Evolutionary conservation across 2,113 vertebrate genomes (phyloP).

Genomic region (Oreotrochilus melanogaster): DNA sequence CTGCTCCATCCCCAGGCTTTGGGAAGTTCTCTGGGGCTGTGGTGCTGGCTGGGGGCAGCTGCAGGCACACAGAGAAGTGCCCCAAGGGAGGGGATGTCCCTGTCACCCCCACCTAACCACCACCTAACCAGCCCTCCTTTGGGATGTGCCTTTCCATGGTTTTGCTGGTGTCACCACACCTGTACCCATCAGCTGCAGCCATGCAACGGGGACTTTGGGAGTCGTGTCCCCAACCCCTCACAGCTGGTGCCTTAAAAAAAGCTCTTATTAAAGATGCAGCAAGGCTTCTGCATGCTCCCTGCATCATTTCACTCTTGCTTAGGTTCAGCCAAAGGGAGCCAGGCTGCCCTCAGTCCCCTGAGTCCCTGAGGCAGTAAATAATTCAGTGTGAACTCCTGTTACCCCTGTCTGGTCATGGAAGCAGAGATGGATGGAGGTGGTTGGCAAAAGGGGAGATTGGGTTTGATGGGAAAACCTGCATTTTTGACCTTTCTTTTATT

Average conservation of each 20-base stretch:
- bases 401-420: not conserved
- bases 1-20: rapidly evolving
- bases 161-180: rapidly evolving
- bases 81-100: not conserved
- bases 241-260: rapidly evolving
- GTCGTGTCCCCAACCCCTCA: rapidly evolving
- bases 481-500: not conserved
- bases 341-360: not conserved
- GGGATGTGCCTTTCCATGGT: not conserved
- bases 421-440: not conserved
- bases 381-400: slow-evolving; percentile 51
- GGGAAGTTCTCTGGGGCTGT: not conserved
- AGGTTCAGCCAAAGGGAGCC: not conserved
- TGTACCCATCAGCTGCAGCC: rapidly evolving
- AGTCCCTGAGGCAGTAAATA: not conserved
- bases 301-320: not conserved
- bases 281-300: not conserved
- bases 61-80: not conserved
- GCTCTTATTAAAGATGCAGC: not conserved
- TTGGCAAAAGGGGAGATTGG: not conserved
- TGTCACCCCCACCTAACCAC: not conserved
- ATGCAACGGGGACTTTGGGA: rapidly evolving
- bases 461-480: not conserved
- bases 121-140: rapidly evolving
- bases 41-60: not conserved